Evolutionary conservation across 30 jellyfish, hydroid and myxozoan species (phyloP), one percentile per base, ranked within the genome.

Genomic region (Mastigias papua): DNA sequence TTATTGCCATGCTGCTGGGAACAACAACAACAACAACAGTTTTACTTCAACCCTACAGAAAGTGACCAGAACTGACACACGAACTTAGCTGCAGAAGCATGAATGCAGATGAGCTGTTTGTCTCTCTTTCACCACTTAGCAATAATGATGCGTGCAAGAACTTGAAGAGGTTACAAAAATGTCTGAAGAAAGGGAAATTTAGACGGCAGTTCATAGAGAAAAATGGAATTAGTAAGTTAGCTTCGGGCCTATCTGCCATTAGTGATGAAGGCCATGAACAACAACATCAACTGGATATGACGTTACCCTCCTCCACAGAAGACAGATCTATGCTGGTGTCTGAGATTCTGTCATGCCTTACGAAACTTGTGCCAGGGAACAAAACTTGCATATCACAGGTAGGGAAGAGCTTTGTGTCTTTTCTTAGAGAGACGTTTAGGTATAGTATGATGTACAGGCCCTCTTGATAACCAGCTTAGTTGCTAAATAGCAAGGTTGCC

Each of bases 301-400:
- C 76, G 33, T 48, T 30, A 31, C 25, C 42, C 65, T 77, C 88
- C 69, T 61, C 76, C 67, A 57, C 88, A 22, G 66, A 32, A 46
- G 48, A 34, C 29, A 20, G 37, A 50, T 17, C 62, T 3, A 78
- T 26, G 8, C 17, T 29, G 2, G 35, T 33, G 34, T 65, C n/a
- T 37, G 4, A 25, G 9, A 22, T 62, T 7, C 32, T 77, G 4
- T 51, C 76, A 34, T 28, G 78, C 57, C 88, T 77, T 26, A 22
- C 17, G 57, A 77, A 35, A 57, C 78, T 58, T 7, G 11, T 33
- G 30, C 21, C 42, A 8, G 63, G 34, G 23, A 46, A 60, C 37
- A 63, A 33, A 31, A 4, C 34, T 42, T 77, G 61, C 25, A 57
- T 25, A 15, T 34, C 30, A 15, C 63, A 77, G 88, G 88, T 77